Conservation (phyloP, 2,113 vertebrate species). For the Elachura formosa region DNA sequence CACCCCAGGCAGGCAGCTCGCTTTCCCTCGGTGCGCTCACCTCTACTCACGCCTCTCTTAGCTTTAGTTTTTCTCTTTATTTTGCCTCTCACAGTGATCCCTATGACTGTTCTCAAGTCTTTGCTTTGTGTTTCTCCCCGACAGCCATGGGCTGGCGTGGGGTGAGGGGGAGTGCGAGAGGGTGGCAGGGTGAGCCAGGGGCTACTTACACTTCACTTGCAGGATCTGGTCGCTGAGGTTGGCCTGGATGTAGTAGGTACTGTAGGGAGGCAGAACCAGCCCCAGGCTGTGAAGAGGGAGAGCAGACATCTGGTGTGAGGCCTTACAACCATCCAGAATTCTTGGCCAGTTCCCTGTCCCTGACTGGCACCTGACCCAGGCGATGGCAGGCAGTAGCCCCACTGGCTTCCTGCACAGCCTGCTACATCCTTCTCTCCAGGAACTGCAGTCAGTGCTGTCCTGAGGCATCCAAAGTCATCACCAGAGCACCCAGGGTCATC, state of each 20-base stretch:
- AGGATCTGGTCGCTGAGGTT: slow-evolving; percentile 99
- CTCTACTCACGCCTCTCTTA: not conserved
- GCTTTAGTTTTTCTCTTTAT: not conserved
- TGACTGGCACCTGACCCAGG: not conserved
- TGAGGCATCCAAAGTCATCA: not conserved
- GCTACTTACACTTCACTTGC: slow-evolving; percentile 99
- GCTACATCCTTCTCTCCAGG: not conserved
- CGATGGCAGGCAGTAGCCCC: not conserved
- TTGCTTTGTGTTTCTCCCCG: not conserved
- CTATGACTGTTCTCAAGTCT: not conserved
- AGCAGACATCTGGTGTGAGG: not conserved
- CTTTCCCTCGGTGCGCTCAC: not conserved
- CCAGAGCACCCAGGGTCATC: not conserved
- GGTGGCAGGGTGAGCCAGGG: slow-evolving; percentile 42
- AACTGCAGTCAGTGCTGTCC: not conserved
- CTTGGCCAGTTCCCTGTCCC: not conserved
- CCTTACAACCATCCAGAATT: not conserved
- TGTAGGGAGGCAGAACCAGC: slow-evolving; percentile 93
- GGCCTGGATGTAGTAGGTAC: slow-evolving; percentile 96
- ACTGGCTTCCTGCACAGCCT: not conserved
- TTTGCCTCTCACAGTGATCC: not conserved
- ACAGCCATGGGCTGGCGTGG: not conserved
- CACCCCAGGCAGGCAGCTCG: slow-evolving; percentile 13
- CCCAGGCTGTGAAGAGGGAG: slow-evolving; percentile 81
- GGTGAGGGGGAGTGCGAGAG: slow-evolving; percentile 55